Evolutionary conservation across 2,888 invertebrate genomes (phyloP).

Genomic region (Cryptus armator): DNA sequence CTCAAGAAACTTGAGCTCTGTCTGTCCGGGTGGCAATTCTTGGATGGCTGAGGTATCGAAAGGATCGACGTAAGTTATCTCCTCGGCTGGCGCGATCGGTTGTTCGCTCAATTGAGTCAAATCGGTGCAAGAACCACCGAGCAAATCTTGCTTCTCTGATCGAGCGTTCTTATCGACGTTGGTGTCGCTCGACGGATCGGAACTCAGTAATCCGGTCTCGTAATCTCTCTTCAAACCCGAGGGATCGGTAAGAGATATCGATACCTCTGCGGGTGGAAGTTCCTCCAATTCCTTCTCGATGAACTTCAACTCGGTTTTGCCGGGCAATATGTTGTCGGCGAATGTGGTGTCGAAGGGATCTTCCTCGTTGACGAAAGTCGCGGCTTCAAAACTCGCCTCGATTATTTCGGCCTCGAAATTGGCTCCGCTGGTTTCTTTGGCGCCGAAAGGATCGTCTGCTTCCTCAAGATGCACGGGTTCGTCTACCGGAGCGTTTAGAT

Average conservation of each 20-base stretch:
- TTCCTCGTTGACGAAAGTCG: constrained; percentile 86
- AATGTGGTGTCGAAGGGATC: constrained; percentile 96
- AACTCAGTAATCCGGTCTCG: constrained; percentile 80
- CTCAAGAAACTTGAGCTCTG: constrained; percentile 92
- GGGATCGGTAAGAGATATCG: constrained; percentile 89
- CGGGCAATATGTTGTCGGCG: constrained; percentile 91
- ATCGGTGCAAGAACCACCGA: constrained; percentile 92
- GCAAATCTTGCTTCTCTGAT: constrained; percentile 87
- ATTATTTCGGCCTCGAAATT: constrained; percentile 81
- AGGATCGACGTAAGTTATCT: constrained; percentile 91
- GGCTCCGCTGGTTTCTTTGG: constrained; percentile 82
- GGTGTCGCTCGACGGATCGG: constrained; percentile 46
- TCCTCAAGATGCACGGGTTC: constrained; percentile 77
- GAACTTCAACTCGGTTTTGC: constrained; percentile 87
- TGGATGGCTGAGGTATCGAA: constrained; percentile 94
- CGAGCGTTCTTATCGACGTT: constrained; percentile 64
- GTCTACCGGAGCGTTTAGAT: constrained; percentile 69
- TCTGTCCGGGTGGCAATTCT: constrained; percentile 91
- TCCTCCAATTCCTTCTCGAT: constrained; percentile 89
- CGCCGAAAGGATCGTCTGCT: constrained; percentile 85
- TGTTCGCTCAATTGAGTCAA: constrained; percentile 89
- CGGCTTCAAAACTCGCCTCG: constrained; percentile 81
- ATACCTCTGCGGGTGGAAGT: constrained; percentile 84
- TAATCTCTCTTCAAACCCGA: constrained; percentile 85
- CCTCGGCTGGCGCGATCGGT: constrained; percentile 89